Evolutionary conservation across 2,113 vertebrate genomes (phyloP).

Genomic region (Colaptes auratus): DNA sequence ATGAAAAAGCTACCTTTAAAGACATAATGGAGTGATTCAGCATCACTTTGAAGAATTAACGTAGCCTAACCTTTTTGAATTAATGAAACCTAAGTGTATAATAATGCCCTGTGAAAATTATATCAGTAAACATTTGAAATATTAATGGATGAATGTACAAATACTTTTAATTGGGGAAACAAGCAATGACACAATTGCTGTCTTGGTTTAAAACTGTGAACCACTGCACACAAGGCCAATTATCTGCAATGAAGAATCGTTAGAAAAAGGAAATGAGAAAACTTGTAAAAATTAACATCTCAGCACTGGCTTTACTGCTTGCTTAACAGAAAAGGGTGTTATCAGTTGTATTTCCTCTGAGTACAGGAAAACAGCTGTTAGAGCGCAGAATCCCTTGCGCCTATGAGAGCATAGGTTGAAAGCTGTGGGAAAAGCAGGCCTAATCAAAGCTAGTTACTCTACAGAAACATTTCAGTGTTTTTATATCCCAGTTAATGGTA

Average conservation of each 20-base stretch:
- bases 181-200: not conserved
- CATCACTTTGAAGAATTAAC: slow-evolving; percentile 63
- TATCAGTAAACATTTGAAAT: slow-evolving; percentile 43
- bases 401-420: slow-evolving; percentile 38
- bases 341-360: slow-evolving; percentile 48
- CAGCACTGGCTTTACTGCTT: not conserved
- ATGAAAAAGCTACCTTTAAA: slow-evolving; percentile 49
- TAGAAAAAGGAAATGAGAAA: slow-evolving; percentile 41
- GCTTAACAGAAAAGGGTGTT: slow-evolving; percentile 34
- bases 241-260: not conserved
- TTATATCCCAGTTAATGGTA: not conserved
- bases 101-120: slow-evolving; percentile 38
- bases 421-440: not conserved
- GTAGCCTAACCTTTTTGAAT: slow-evolving; percentile 53
- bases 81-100: slow-evolving; percentile 47
- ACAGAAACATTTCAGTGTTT: not conserved
- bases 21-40: slow-evolving; percentile 61
- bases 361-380: slow-evolving; percentile 11
- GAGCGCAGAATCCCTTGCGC: slow-evolving; percentile 5
- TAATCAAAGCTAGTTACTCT: not conserved
- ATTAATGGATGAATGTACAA: slow-evolving; percentile 45
- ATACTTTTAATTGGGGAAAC: slow-evolving; percentile 49
- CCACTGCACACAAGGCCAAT: not conserved
- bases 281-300: not conserved
- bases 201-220: slow-evolving; percentile 11